Evolutionary conservation across 2,888 invertebrate genomes (phyloP).

Genomic region (Machimus rusticus): DNA sequence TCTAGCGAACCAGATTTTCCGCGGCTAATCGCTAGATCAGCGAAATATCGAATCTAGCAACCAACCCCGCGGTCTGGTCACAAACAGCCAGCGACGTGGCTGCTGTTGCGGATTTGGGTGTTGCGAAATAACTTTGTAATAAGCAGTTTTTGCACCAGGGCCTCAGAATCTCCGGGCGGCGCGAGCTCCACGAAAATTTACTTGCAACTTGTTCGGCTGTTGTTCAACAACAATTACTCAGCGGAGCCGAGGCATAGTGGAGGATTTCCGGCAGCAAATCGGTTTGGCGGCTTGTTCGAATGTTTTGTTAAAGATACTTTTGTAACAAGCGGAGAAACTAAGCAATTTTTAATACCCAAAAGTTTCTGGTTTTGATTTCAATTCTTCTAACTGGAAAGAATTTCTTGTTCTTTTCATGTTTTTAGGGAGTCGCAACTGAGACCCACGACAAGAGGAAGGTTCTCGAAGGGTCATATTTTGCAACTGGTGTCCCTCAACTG

Average conservation of each 20-base stretch:
- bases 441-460: neutral
- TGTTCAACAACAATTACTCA: neutral
- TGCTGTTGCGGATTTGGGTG: neutral
- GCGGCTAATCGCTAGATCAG: neutral
- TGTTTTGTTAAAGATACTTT: neutral
- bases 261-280: neutral
- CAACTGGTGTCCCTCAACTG: too few relatives aligned
- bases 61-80: neutral
- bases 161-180: neutral
- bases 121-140: constrained; percentile 32
- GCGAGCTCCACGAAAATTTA: neutral
- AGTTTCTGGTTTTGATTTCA: neutral
- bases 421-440: neutral
- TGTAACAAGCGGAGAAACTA: neutral
- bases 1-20: neutral
- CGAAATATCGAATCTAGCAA: neutral
- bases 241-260: neutral
- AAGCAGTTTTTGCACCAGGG: constrained; percentile 27
- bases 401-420: neutral
- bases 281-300: neutral
- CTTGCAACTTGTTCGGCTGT: constrained; percentile 27
- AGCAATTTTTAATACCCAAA: neutral
- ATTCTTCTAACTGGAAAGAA: neutral
- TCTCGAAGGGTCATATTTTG: neutral
- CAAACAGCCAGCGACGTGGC: neutral